Base-by-base conservation (phyloP, 2,888 invertebrate species). In the Idaea straminata region DNA sequence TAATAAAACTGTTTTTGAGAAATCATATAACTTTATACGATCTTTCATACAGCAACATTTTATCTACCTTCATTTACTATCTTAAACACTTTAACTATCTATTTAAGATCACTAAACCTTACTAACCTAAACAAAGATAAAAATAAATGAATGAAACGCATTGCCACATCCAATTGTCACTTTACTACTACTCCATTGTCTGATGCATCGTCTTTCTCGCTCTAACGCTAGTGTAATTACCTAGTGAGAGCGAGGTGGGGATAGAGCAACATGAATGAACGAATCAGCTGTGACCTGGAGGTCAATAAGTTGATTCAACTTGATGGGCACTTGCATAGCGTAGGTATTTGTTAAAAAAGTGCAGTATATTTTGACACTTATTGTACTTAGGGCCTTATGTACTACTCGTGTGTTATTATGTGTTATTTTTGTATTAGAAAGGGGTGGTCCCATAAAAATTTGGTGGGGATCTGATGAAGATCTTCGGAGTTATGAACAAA, bases 271-370 rank as follows among this genome's bases (percentile, higher is more conserved):
- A 86, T 90, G 90, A 89, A 89, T 87, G 87, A 75, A 76, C 74
- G 79, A 81, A 81, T 84, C 83, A 79, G 82, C 78, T 79, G 81
- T 87, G 88, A 85, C 88, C 72, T 77, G 78, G 80, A 85, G 91
- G 91, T 91, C 90, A 91, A 83, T 78, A 81, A 84, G 86, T 83
- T 87, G 86, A 83, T 85, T 87, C 85, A 88, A 86, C 86, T 80
- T 78, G 0, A 10, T 47, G 47, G 47, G 47, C 13, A 47, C 47
- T 47, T 47, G 7, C 13, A 47, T 47, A 47, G 7, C 3, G 47
- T 13, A 38, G 13, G 13, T 36, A 47, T 47, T 47, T 5, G 10
- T 36, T 36, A 5, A 36, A 36, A 36, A 36, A 7, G 5, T 36
- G 36, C 36, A 5, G 5, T 36, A 10, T 36, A 36, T 36, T 36